phyloP scores from a whole-genome alignment of 2,113 vertebrate species.

The Scomber scombrus region DNA sequence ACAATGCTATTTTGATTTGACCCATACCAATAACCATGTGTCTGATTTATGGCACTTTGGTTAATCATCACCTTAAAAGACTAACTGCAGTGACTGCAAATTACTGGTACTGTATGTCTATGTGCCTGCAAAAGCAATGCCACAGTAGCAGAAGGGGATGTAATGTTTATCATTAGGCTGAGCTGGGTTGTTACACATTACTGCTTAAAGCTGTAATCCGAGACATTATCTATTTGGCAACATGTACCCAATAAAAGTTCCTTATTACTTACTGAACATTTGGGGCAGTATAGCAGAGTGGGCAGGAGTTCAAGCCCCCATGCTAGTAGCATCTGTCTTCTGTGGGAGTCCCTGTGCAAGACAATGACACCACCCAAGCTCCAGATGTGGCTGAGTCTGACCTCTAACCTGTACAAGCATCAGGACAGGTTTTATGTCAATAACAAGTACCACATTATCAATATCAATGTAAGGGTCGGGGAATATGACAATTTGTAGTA shows the following conservation, averaged over 20 bases:
- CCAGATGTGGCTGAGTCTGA: not conserved
- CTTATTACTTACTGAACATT: not conserved
- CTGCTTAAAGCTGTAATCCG: constrained; percentile 21
- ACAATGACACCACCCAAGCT: not conserved
- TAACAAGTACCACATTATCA: not conserved
- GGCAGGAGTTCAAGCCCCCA: not conserved
- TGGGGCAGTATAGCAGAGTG: not conserved
- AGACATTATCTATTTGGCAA: not conserved
- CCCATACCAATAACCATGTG: constrained; percentile 4
- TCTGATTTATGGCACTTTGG: constrained; percentile 49
- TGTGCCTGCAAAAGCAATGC: constrained; percentile 22
- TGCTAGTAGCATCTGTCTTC: not conserved
- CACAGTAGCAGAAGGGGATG: not conserved
- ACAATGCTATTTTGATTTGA: constrained; percentile 34
- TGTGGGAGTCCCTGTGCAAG: not conserved
- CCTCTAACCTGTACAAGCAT: constrained; percentile 6
- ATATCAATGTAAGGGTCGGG: too few species aligned
- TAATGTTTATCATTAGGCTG: constrained; percentile 28
- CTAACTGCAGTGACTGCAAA: constrained; percentile 6
- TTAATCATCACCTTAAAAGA: constrained; percentile 52
- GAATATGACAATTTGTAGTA: too few species aligned
- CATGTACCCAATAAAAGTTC: not conserved
- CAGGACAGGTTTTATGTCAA: not conserved
- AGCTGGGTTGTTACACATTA: not conserved
- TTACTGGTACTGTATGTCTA: not conserved